These are phyloP conservation scores for Bostrychus sinensis DNA, from an alignment of 2,113 vertebrate species.

Conservation along the genomic window DNA sequence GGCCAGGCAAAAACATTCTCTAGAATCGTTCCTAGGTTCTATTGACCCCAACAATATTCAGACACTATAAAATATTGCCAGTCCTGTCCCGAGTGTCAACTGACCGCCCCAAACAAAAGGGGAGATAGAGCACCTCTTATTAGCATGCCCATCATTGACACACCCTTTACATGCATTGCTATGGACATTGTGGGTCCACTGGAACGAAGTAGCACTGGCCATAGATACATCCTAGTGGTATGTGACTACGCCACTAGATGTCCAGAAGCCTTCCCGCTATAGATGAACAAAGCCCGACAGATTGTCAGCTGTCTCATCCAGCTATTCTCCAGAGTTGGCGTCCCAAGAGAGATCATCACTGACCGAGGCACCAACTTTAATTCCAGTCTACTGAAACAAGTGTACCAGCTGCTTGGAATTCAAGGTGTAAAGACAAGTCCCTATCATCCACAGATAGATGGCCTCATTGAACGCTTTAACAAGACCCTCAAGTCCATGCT, in stretches of 20 bases:
- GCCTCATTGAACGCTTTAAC: no score
- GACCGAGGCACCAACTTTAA: not conserved
- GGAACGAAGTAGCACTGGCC: not conserved
- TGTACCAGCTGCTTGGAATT: not conserved
- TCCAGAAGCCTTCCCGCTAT: not conserved
- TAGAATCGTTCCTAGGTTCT: no score
- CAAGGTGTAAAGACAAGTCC: not conserved
- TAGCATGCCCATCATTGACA: no score
- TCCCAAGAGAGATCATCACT: not conserved
- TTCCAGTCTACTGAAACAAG: not conserved
- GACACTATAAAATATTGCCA: no score
- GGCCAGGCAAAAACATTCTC: no score
- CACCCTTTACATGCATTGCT: not conserved
- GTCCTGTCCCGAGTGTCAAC: no score
- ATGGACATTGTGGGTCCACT: conserved; percentile 1
- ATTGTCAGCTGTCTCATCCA: not conserved
- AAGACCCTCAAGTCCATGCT: no score
- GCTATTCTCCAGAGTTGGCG: not conserved
- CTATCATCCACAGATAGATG: no score
- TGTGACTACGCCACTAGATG: not conserved
- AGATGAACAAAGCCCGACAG: not conserved
- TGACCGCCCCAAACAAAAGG: no score
- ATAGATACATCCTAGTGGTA: not conserved
- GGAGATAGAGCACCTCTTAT: no score
- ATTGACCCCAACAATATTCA: no score